phyloP scores from a whole-genome alignment of 1,140 invertebrate species.

The Apocrypta bakeri region DNA sequence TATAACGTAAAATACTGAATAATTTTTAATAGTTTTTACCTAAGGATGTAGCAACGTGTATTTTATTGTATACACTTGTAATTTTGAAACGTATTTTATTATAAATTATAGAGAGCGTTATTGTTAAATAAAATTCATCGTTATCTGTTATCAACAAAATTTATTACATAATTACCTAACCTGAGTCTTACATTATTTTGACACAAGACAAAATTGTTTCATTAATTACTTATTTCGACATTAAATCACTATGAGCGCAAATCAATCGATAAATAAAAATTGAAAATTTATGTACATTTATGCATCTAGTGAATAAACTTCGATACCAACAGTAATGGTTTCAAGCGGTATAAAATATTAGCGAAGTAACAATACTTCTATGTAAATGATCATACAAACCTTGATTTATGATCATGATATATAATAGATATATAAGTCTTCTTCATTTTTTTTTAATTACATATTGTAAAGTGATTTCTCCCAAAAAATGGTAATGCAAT shows the following conservation, averaged over 20 bases:
- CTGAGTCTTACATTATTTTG: slow-evolving; percentile 25
- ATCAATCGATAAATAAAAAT: slow-evolving; percentile 7
- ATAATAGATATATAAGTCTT: neutral
- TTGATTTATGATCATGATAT: neutral
- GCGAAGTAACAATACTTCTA: neutral
- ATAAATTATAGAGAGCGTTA: neutral
- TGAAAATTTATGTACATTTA: slow-evolving; percentile 35
- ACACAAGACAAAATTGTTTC: slow-evolving; percentile 18
- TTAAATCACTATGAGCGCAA: slow-evolving; percentile 12
- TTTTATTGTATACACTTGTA: neutral
- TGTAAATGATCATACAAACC: slow-evolving; percentile 8
- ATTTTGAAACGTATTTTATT: no score
- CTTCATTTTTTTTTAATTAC: neutral
- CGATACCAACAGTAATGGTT: slow-evolving; percentile 8
- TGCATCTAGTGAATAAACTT: neutral
- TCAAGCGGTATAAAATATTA: slow-evolving; percentile 8
- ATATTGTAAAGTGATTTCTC: neutral
- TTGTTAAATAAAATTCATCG: slow-evolving; percentile 10
- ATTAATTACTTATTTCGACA: slow-evolving; percentile 3
- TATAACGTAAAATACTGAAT: neutral
- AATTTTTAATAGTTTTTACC: neutral
- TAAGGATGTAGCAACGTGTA: neutral
- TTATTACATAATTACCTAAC: slow-evolving; percentile 30
- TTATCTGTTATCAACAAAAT: slow-evolving; percentile 31
- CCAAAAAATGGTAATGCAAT: neutral